A percentile compares a stretch with the other conserved stretches of the same genome.
Conservation (phyloP, 23 tunicate genomes). For the Pegea sp. region DNA sequence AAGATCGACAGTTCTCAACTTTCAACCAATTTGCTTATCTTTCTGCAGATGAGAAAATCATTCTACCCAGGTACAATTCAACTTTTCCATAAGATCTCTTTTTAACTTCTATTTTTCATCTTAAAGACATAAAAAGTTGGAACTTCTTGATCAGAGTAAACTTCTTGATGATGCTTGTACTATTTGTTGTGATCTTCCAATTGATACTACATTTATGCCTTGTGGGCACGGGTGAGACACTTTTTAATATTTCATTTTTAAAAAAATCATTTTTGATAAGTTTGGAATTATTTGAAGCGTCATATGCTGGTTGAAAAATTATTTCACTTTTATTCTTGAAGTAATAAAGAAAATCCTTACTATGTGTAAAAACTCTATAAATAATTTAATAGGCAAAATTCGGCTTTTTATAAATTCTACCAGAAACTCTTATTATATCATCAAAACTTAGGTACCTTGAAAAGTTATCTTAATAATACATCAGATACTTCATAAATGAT, state of each 20-base stretch:
- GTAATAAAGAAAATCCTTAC: too few species aligned
- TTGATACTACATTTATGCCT: slow-evolving; percentile 34
- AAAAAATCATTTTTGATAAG: not conserved
- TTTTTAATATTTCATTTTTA: slow-evolving; percentile 1
- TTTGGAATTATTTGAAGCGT: too few species aligned
- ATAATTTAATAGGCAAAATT: too few species aligned
- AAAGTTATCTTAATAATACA: too few species aligned
- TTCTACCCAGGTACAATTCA: slow-evolving; percentile 45
- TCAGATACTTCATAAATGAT: too few species aligned
- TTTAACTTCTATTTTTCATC: not conserved
- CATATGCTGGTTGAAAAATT: too few species aligned
- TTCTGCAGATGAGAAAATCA: slow-evolving; percentile 35
- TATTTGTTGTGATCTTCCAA: slow-evolving; percentile 44
- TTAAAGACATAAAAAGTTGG: slow-evolving; percentile 39
- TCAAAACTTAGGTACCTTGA: too few species aligned
- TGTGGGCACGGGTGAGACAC: slow-evolving; percentile 65
- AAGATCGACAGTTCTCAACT: slow-evolving; percentile 17
- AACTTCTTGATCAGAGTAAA: slow-evolving; percentile 4
- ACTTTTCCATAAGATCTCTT: not conserved
- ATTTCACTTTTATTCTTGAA: too few species aligned
- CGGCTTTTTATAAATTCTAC: too few species aligned
- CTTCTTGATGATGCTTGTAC: slow-evolving; percentile 20
- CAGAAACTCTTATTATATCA: too few species aligned
- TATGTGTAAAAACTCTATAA: too few species aligned
- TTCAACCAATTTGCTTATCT: slow-evolving; percentile 55